A percentile compares a stretch with the other conserved stretches of the same genome.
phyloP scores from a whole-genome alignment of 1,140 invertebrate species.

The Medauroidea extradentata region DNA sequence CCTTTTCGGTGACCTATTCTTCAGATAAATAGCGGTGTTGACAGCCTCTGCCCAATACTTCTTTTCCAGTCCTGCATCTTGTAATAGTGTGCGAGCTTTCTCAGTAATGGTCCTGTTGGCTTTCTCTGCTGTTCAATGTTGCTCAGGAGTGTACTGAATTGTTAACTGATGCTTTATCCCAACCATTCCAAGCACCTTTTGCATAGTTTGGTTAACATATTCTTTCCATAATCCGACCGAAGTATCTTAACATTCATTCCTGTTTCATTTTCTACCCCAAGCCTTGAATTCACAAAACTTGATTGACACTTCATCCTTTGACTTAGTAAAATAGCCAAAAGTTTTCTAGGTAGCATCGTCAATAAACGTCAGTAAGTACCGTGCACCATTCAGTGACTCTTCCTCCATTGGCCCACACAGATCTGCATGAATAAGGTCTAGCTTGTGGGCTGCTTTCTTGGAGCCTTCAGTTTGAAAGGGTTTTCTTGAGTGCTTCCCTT shows the following conservation, averaged over 20 bases:
- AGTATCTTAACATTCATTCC: neutral
- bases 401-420: conserved; percentile 35
- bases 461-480: neutral
- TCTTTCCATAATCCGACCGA: neutral
- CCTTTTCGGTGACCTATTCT: too few relatives aligned
- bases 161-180: too few relatives aligned
- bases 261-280: neutral
- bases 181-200: too few relatives aligned
- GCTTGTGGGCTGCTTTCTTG: neutral
- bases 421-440: conserved; percentile 29
- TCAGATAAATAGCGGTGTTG: too few relatives aligned
- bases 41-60: too few relatives aligned
- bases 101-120: too few relatives aligned
- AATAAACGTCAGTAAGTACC: conserved; percentile 38
- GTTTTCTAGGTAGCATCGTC: conserved; percentile 33
- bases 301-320: conserved; percentile 1
- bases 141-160: too few relatives aligned
- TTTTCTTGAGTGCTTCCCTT: too few relatives aligned
- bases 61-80: too few relatives aligned
- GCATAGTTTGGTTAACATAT: neutral
- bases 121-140: too few relatives aligned
- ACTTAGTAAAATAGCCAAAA: conserved; percentile 12
- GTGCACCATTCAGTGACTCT: conserved; percentile 30
- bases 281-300: neutral
- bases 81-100: too few relatives aligned